Base-by-base conservation (phyloP, 1,140 invertebrate species). In the Dolichoris vasculosae region DNA sequence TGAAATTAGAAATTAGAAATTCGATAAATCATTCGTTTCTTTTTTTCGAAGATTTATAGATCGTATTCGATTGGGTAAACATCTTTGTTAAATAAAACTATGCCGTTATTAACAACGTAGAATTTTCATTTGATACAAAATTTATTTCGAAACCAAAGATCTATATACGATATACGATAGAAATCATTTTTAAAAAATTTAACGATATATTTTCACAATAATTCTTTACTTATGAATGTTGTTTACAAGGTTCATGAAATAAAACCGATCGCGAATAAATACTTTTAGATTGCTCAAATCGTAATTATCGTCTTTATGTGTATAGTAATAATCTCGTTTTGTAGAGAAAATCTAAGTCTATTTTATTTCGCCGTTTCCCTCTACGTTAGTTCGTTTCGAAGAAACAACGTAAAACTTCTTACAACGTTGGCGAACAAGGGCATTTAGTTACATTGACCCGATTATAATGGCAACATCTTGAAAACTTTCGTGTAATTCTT, bases 331-430 rank as follows among this genome's bases (percentile, higher is more conserved):
- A 85, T 80, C 77, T 85, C 6, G 32, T 35, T 32, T 63, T n/a
- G 79, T 40, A 4, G 51, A 81, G 67, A 75, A 85, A 85, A 85
- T 81, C 79, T 85, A 81, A 69, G 46, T 80, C 77, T 59, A 80
- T 85, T 75, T 77, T 82, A 86, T 76, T 83, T 85, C 86, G 83
- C 76, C 40, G 79, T 80, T 51, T 82, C 59, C 84, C 80, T 73
- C 59, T 77, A 84, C 86, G 80, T 30, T 86, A 55, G 69, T 63
- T 55, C 46, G 32, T 35, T 87, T 86, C 67, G 64, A 86, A 89
- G 88, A 86, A 88, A 84, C 75, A n/a, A 64, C 69, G 69, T 87
- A 87, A 84, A 89, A 82, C 38, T 80, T 87, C 84, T 87, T 88
- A 38, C 43, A 23, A 23, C 20, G 64, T 35, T 20, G 67, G 1